Evolutionary conservation across 2,888 invertebrate genomes (phyloP).

Genomic region (Dendrolimus houi): DNA sequence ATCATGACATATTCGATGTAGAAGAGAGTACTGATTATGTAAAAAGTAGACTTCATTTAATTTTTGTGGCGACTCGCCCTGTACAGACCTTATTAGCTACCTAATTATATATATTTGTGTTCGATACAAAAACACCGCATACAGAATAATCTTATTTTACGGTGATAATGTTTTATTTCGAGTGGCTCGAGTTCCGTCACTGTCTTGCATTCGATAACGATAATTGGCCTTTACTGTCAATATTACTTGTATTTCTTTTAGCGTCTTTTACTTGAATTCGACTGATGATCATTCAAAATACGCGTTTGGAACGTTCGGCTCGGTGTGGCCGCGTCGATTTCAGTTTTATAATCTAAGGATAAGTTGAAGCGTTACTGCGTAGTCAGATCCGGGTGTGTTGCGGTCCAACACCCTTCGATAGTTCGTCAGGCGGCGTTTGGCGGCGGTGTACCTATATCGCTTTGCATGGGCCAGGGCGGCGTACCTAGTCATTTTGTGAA

Average conservation of each 20-base stretch:
- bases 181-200: constrained; percentile 74
- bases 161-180: constrained; percentile 52
- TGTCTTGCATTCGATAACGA: constrained; percentile 53
- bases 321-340: constrained; percentile 30
- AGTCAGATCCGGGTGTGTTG: constrained; percentile 16
- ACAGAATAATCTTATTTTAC: constrained; percentile 45
- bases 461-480: constrained; percentile 43
- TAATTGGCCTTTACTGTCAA: constrained; percentile 34
- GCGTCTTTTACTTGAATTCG: constrained; percentile 16
- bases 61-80: constrained; percentile 40
- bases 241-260: constrained; percentile 13
- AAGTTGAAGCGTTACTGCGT: constrained; percentile 38
- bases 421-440: too few species aligned
- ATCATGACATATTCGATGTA: constrained; percentile 68
- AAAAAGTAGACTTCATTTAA: constrained; percentile 49
- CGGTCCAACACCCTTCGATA: constrained; percentile 4
- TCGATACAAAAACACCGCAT: constrained; percentile 48
- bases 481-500: constrained; percentile 76
- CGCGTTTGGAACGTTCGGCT: constrained; percentile 36
- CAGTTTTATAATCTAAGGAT: constrained; percentile 58
- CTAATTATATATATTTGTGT: constrained; percentile 52
- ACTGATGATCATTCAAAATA: constrained; percentile 49
- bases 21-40: constrained; percentile 52
- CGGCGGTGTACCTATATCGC: constrained; percentile 17
- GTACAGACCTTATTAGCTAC: constrained; percentile 49